A percentile compares a stretch with the other conserved stretches of the same genome.
phyloP scores from a whole-genome alignment of 2,888 invertebrate species.

The Drosophila birchii region DNA sequence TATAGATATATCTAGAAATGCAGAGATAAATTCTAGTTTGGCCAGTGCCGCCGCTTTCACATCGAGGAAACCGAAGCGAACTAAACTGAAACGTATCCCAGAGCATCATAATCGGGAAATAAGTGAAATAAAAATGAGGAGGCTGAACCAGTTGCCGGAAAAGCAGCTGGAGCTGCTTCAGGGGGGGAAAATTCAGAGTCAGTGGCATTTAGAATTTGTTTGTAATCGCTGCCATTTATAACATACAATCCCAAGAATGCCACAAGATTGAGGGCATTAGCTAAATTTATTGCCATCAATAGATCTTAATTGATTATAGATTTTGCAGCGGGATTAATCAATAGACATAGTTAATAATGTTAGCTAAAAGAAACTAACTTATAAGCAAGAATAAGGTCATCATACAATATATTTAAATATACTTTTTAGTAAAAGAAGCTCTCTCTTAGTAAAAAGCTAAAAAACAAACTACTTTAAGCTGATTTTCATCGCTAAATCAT shows the following conservation, averaged over 20 bases:
- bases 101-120: conserved; percentile 40
- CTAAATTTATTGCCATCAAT: conserved; percentile 16
- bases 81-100: conserved; percentile 17
- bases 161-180: not conserved
- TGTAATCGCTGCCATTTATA: conserved; percentile 36
- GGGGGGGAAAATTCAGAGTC: conserved; percentile 18
- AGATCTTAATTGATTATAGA: conserved; percentile 20
- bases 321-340: not conserved
- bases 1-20: not conserved
- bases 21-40: conserved; percentile 42
- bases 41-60: conserved; percentile 49
- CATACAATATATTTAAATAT: no score
- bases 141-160: conserved; percentile 39
- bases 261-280: conserved; percentile 20
- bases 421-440: not conserved
- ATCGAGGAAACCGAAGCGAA: conserved; percentile 26
- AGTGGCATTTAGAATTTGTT: conserved; percentile 31
- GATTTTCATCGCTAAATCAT: not conserved
- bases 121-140: conserved; percentile 54
- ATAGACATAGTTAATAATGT: not conserved
- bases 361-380: not conserved
- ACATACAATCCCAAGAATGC: conserved; percentile 1
- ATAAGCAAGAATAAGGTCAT: not conserved
- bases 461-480: not conserved
- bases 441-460: not conserved